phyloP scores from a whole-genome alignment of 2,797 vertebrate genomes.

The Micropoecilia bifurca region DNA sequence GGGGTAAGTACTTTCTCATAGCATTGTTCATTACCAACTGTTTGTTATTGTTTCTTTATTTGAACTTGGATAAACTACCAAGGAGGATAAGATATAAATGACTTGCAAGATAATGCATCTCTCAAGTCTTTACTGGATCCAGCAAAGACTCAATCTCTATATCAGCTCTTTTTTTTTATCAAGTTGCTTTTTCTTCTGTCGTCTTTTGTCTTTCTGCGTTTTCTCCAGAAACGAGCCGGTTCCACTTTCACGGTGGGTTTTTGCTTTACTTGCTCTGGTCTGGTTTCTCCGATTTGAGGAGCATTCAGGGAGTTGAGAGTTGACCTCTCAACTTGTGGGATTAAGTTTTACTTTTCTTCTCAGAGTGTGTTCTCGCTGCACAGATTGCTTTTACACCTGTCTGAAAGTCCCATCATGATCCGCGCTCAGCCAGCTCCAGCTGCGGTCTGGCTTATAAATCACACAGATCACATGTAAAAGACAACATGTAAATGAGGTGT shows the following conservation, averaged over 20 bases:
- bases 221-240: neutral
- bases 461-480: constrained; percentile 9
- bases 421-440: constrained; percentile 15
- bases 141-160: neutral
- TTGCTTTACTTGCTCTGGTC: neutral
- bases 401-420: constrained; percentile 10
- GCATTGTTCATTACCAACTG: neutral
- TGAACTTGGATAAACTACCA: neutral
- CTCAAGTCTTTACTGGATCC: neutral
- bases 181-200: neutral
- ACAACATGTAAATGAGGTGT: constrained; percentile 12
- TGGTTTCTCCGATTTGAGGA: neutral
- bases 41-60: neutral
- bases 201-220: neutral
- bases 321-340: constrained; percentile 23
- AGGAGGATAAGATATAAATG: neutral
- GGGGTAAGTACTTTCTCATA: neutral
- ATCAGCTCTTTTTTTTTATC: neutral
- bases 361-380: constrained; percentile 20
- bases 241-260: neutral
- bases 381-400: constrained; percentile 47
- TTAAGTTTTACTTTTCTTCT: constrained; percentile 22
- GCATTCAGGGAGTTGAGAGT: neutral
- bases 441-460: constrained; percentile 24
- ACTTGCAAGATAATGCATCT: neutral